These are phyloP conservation scores for Pangasius sanitwongsei DNA, from an alignment of 2,797 vertebrate species.

Conservation along the genomic window DNA sequence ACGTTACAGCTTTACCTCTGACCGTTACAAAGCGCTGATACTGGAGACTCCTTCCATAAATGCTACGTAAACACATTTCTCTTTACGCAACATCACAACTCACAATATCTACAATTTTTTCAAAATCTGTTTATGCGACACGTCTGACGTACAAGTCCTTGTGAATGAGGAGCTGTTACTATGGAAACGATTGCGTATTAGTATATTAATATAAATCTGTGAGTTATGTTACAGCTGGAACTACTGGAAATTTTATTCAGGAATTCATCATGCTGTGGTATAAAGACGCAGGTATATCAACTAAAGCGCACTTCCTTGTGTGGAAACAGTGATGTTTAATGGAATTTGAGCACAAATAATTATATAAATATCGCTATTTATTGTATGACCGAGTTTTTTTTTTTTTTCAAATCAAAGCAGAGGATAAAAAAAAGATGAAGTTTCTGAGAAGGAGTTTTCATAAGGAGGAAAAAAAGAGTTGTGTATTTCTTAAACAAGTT, in stretches of 20 bases:
- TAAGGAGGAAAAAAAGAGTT: not conserved
- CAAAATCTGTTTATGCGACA: too few species aligned
- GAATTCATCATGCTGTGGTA: not conserved
- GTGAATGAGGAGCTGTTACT: not conserved
- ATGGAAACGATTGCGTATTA: not conserved
- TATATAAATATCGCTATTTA: not conserved
- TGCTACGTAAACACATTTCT: not conserved
- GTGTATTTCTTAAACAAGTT: conserved; percentile 4
- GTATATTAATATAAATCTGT: not conserved
- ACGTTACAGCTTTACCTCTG: too few species aligned
- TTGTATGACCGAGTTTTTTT: not conserved
- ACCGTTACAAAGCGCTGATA: not conserved
- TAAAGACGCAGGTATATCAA: not conserved
- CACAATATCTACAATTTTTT: not conserved
- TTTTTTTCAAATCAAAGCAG: not conserved
- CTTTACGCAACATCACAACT: not conserved
- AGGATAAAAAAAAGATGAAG: not conserved
- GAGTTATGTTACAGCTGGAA: not conserved
- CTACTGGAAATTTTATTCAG: not conserved
- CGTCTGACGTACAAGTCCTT: too few species aligned
- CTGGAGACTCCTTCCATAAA: not conserved
- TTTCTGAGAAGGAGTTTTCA: not conserved
- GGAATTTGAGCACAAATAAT: not conserved
- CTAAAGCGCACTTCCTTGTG: not conserved
- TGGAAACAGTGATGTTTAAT: not conserved